Conservation (phyloP, 1,140 invertebrate species). For the Caerostris extrusa region DNA sequence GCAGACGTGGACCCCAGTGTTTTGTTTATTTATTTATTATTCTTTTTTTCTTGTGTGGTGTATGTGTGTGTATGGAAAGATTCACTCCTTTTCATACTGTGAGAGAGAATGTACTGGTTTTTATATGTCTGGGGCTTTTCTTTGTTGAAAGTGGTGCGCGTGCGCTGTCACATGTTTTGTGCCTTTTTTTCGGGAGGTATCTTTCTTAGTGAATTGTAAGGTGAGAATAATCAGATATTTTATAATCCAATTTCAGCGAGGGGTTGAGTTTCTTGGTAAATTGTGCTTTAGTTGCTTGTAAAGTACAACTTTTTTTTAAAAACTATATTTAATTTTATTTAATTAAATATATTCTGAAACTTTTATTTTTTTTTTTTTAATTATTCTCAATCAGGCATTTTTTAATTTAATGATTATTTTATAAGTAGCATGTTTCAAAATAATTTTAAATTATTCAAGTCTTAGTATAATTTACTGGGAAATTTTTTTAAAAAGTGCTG, state of each 20-base stretch:
- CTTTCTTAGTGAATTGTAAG: constrained; percentile 38
- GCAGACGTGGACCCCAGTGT: not conserved
- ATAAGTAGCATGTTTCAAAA: no score
- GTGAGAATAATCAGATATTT: not conserved
- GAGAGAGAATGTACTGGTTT: constrained; percentile 31
- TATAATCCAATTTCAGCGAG: constrained; percentile 8
- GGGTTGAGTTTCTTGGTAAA: no score
- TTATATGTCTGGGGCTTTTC: constrained; percentile 3
- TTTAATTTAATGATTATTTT: no score
- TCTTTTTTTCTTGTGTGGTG: not conserved
- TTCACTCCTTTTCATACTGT: not conserved
- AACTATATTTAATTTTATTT: not conserved
- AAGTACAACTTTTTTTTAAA: not conserved
- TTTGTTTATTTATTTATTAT: constrained; percentile 21
- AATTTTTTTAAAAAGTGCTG: no score
- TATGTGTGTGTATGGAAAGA: no score
- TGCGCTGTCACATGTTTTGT: constrained; percentile 6
- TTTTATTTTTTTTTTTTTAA: not conserved
- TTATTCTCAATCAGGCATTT: not conserved
- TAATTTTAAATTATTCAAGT: not conserved
- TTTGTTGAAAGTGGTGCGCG: constrained; percentile 1
- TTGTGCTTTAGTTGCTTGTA: no score
- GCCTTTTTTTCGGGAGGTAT: constrained; percentile 10
- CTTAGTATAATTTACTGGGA: no score
- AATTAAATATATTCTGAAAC: not conserved